These are phyloP conservation scores for Sturnira hondurensis DNA, from an alignment of 2,113 vertebrate genomes.

Conservation along the genomic window DNA sequence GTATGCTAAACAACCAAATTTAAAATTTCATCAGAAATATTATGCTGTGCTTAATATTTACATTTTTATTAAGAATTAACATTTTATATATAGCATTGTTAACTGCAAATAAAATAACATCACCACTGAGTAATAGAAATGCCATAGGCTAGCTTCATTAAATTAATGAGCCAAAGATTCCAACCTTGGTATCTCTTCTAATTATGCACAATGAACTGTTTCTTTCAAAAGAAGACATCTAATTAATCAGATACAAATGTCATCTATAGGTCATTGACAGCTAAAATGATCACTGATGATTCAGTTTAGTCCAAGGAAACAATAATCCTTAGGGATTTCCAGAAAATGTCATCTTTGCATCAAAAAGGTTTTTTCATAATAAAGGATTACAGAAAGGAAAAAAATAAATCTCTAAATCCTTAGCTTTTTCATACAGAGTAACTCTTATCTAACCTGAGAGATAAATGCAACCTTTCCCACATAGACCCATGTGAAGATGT, in stretches of 20 bases:
- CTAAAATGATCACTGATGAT: slow-evolving; percentile 76
- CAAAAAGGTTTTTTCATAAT: slow-evolving; percentile 59
- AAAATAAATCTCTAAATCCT: slow-evolving; percentile 47
- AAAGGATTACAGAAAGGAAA: slow-evolving; percentile 65
- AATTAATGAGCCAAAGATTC: slow-evolving; percentile 80
- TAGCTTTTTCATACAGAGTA: slow-evolving; percentile 30
- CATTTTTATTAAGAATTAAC: slow-evolving; percentile 37
- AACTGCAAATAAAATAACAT: slow-evolving; percentile 75
- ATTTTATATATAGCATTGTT: slow-evolving; percentile 46
- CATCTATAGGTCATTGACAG: slow-evolving; percentile 85
- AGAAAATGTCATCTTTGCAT: slow-evolving; percentile 82
- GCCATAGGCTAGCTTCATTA: slow-evolving; percentile 77
- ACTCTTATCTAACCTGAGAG: slow-evolving; percentile 20
- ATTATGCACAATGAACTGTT: slow-evolving; percentile 80
- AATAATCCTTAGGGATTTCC: slow-evolving; percentile 75
- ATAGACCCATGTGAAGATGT: slow-evolving; percentile 25
- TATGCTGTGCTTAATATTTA: background rate
- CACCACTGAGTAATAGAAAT: slow-evolving; percentile 73
- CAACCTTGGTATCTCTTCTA: slow-evolving; percentile 80
- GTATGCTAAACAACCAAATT: background rate
- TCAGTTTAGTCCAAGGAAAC: slow-evolving; percentile 74
- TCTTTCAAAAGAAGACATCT: slow-evolving; percentile 78
- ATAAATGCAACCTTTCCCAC: slow-evolving; percentile 54
- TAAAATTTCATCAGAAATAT: slow-evolving; percentile 4
- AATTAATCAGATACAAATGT: slow-evolving; percentile 87